Evolutionary conservation across 2,888 invertebrate genomes (phyloP).

Genomic region (Drosophila percnosoma): DNA sequence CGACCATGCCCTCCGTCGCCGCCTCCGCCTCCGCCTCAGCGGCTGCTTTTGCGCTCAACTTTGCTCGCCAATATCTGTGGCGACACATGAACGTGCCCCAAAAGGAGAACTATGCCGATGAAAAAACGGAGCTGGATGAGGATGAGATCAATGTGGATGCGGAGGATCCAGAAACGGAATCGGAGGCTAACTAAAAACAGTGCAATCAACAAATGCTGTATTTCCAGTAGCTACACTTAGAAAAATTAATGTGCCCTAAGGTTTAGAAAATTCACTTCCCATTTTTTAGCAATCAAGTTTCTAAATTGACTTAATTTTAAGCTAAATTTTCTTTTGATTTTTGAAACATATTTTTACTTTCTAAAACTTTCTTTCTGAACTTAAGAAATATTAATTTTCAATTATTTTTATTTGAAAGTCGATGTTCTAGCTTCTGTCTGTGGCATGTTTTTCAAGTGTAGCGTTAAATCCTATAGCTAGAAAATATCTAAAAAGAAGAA

Average conservation of each 20-base stretch:
- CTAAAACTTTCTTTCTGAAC: not conserved
- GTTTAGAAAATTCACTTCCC: not conserved
- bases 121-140: slow-evolving; percentile 85
- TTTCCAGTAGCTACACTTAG: slow-evolving; percentile 6
- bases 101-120: slow-evolving; percentile 6
- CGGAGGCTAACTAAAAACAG: slow-evolving; percentile 55
- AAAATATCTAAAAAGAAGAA: slow-evolving; percentile 10
- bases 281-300: not conserved
- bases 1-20: slow-evolving; percentile 86
- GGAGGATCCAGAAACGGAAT: slow-evolving; percentile 86
- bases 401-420: not conserved
- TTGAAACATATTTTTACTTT: not conserved
- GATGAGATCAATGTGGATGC: slow-evolving; percentile 93
- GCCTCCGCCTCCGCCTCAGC: slow-evolving; percentile 86
- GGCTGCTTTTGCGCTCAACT: slow-evolving; percentile 86
- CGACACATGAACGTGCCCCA: slow-evolving; percentile 58
- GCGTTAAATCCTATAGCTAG: slow-evolving; percentile 16
- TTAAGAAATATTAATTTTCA: not conserved
- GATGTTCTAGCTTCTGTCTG: not conserved
- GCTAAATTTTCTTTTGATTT: not conserved
- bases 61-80: slow-evolving; percentile 81
- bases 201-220: slow-evolving; percentile 35
- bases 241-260: not conserved
- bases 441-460: slow-evolving; percentile 5
- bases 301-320: not conserved